Base-by-base conservation (phyloP, 37 sponge, comb jelly and placozoan species). In the Oscarella lobularis region DNA sequence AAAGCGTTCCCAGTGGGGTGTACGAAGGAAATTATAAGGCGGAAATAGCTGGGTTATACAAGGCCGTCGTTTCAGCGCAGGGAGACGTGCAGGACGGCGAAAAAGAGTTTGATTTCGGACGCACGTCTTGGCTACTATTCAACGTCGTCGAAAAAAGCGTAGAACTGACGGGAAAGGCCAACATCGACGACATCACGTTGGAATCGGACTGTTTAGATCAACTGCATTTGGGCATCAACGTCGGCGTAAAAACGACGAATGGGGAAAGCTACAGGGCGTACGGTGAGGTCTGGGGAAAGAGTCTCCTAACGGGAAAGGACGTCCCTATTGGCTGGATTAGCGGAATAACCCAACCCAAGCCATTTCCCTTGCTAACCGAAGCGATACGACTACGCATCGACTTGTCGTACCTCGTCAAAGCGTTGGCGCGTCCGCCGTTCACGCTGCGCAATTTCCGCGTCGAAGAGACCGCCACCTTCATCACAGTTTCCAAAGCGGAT, bases 241-340 rank as follows among this genome's bases (percentile, higher is more conserved):
- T n/a, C n/a, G n/a, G n/a, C n/a, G n/a, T n/a, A n/a, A n/a, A n/a
- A n/a, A n/a, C n/a, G n/a, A n/a, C n/a, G n/a, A n/a, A n/a, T n/a
- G n/a, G n/a, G n/a, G n/a, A n/a, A 34, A 37, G 37, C 3, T 83
- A 67, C 78, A 76, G 83, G 20, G 74, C 39, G 33, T 83, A 76
- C 74, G 60, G 77, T 30, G 66, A 83, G 66, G 78, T 83, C 0
- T 83, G 83, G 83, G 83, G 78, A 1, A 83, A 68, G 3, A 31
- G 29, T 1, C 35, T 41, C 29, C 9, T 48, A 48, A 30, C 4
- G 4, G 74, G 66, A 1, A 75, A 76, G 3, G 14, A 72, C 20
- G 78, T 83, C 29, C 83, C 83, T n/a, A 73, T 83, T 2, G 78
- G 74, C 2, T 83, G 83, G 83, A 14, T 83, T 9, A 79, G 78